A percentile compares a stretch with the other conserved stretches of the same genome.
These are phyloP conservation scores for Nebria ingens DNA, from an alignment of 1,140 invertebrate species.

Conservation along the genomic window DNA sequence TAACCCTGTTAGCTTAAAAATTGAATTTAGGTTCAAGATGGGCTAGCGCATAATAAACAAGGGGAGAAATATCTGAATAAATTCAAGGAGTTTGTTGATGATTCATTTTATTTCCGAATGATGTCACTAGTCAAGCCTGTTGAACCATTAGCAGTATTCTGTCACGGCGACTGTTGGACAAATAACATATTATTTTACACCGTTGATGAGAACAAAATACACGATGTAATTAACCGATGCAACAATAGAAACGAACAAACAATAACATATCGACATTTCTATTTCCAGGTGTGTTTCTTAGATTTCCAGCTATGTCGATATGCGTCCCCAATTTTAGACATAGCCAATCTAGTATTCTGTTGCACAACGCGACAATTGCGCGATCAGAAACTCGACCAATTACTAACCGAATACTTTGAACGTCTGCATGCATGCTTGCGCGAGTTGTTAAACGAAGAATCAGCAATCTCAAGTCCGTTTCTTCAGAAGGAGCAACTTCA, in stretches of 20 bases:
- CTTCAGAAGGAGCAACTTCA: slow-evolving; percentile 19
- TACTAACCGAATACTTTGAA: slow-evolving; percentile 46
- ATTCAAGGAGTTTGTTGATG: not conserved
- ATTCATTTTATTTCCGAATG: slow-evolving; percentile 37
- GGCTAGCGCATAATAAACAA: not conserved
- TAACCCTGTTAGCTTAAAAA: not conserved
- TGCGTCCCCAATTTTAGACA: slow-evolving; percentile 55
- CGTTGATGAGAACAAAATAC: slow-evolving; percentile 4
- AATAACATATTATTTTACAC: slow-evolving; percentile 56
- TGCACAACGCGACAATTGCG: slow-evolving; percentile 51
- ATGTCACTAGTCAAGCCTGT: slow-evolving; percentile 46
- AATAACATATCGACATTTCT: too few species aligned
- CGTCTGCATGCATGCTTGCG: slow-evolving; percentile 33
- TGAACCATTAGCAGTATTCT: slow-evolving; percentile 54
- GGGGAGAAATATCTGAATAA: not conserved
- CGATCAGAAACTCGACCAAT: slow-evolving; percentile 40
- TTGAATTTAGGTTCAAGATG: not conserved
- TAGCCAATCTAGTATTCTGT: slow-evolving; percentile 54
- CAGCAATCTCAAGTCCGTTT: not conserved
- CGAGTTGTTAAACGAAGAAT: not conserved
- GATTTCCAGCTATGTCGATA: slow-evolving; percentile 61
- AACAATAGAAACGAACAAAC: slow-evolving; percentile 13
- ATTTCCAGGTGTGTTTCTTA: slow-evolving; percentile 49
- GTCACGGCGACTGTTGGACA: slow-evolving; percentile 67
- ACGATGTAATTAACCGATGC: not conserved